Percentiles rank a stretch among this genome's conserved stretches.
These are phyloP conservation scores for Cyclura pinguis DNA, from an alignment of 2,797 vertebrate genomes.

Conservation along the genomic window DNA sequence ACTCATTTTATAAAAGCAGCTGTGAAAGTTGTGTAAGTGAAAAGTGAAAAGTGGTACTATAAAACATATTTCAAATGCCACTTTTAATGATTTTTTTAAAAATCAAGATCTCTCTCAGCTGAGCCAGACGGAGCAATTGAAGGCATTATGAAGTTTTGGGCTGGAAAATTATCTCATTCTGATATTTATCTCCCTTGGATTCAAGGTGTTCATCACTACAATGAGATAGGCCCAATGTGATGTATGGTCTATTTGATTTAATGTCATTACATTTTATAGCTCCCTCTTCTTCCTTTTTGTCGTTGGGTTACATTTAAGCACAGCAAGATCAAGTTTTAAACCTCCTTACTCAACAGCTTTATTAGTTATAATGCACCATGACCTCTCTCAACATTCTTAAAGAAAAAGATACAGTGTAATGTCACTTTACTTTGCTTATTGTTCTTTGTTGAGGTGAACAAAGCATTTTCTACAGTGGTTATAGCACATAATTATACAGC, in stretches of 20 bases:
- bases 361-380: constrained; percentile 84
- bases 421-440: constrained; percentile 87
- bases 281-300: constrained; percentile 77
- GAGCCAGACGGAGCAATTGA: constrained; percentile 33
- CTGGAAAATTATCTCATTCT: constrained; percentile 54
- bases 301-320: constrained; percentile 81
- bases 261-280: constrained; percentile 80
- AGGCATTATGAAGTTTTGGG: background rate
- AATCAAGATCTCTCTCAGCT: constrained; percentile 62
- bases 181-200: constrained; percentile 69
- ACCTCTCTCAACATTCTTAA: constrained; percentile 88
- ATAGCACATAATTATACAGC: constrained; percentile 88
- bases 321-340: constrained; percentile 82
- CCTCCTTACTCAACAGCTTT: constrained; percentile 86
- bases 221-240: constrained; percentile 74
- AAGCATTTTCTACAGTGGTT: constrained; percentile 86
- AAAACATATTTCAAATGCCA: constrained; percentile 56
- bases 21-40: constrained; percentile 12
- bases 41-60: constrained; percentile 65
- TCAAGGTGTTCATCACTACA: constrained; percentile 78
- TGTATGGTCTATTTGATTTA: constrained; percentile 77
- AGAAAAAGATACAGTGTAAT: constrained; percentile 86
- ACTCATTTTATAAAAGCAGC: background rate
- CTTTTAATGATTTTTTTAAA: constrained; percentile 69
- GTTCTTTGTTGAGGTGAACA: constrained; percentile 88